phyloP scores from a whole-genome alignment of 2,888 invertebrate species.

The Amorpha juglandis region DNA sequence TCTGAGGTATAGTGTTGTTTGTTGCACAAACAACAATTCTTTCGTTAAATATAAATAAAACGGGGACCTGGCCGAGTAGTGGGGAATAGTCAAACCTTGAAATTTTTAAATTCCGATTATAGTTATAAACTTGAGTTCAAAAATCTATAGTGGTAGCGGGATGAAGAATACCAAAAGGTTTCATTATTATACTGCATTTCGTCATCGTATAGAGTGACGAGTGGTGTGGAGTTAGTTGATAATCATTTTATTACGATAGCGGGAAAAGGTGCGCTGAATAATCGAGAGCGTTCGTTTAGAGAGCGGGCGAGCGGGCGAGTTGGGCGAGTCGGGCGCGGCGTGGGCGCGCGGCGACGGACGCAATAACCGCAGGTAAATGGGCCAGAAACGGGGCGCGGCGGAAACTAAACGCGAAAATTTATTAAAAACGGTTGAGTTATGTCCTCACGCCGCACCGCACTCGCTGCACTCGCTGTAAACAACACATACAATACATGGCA shows the following conservation, averaged over 20 bases:
- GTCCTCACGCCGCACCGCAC: not conserved
- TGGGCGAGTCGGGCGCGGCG: not conserved
- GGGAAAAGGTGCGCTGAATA: not conserved
- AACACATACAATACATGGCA: no score
- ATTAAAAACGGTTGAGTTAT: slow-evolving; percentile 18
- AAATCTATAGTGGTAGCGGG: no score
- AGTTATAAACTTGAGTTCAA: no score
- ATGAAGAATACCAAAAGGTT: no score
- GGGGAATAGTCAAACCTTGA: no score
- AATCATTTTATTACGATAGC: not conserved
- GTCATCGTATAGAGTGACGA: no score
- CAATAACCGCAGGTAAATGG: slow-evolving; percentile 19
- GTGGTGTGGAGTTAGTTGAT: not conserved
- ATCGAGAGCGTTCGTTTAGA: not conserved
- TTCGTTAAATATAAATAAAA: no score
- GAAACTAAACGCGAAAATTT: slow-evolving; percentile 16
- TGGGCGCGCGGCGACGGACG: not conserved
- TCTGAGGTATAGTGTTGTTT: no score
- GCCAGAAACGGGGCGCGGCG: slow-evolving; percentile 10
- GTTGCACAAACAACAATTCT: no score
- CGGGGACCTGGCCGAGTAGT: no score
- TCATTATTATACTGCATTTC: no score
- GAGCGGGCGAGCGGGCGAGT: not conserved
- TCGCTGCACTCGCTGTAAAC: not conserved
- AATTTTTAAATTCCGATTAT: no score